Base-by-base conservation (phyloP, 2,797 vertebrate genomes). In the Thalassophryne amazonica region DNA sequence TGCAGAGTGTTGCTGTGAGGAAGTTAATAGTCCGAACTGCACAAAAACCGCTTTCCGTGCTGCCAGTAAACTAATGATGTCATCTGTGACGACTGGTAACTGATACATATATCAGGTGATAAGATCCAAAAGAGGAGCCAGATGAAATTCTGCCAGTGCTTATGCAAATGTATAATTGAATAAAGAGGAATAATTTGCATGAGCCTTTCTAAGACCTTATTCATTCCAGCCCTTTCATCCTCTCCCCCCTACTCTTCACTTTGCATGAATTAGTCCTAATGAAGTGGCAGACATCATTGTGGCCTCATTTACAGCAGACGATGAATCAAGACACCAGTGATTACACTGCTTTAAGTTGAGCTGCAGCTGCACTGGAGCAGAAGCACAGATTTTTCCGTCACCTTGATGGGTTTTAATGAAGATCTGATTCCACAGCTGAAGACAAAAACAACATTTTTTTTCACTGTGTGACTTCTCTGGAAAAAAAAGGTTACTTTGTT, bases 191-290 rank as follows among this genome's bases (percentile, higher is more conserved):
- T 20, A 47, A 75, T 71, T 46, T 45, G 49, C 56, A 58, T 24
- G 21, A 49, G 29, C 65, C 60, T 65, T 68, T 67, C 63, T 65
- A 78, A 59, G 43, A 53, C 49, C 38, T 68, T 52, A 65, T 73
- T 80, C 78, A 73, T 76, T 59, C 67, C 25, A 0, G 51, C 57
- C 46, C 52, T 58, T 64, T 63, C 71, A 65, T 71, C 66, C 65
- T 53, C 63, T 51, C 16, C 19, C 60, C 66, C 71, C 61, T 69
- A 72, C 42, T 40, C 65, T 63, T 76, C 75, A 62, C 61, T 79
- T 84, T 73, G 76, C 73, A 83, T 86, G 70, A 85, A 86, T 83
- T 80, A 83, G 52, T 63, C 40, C 61, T 81, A 80, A 86, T 83
- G 81, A 86, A 76, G 60, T 55, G n/a, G 54, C 52, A 74, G 56